These are phyloP conservation scores for Eucidaris tribuloides DNA, from an alignment of 35 echinoderm and acorn worm genomes.

Conservation along the genomic window DNA sequence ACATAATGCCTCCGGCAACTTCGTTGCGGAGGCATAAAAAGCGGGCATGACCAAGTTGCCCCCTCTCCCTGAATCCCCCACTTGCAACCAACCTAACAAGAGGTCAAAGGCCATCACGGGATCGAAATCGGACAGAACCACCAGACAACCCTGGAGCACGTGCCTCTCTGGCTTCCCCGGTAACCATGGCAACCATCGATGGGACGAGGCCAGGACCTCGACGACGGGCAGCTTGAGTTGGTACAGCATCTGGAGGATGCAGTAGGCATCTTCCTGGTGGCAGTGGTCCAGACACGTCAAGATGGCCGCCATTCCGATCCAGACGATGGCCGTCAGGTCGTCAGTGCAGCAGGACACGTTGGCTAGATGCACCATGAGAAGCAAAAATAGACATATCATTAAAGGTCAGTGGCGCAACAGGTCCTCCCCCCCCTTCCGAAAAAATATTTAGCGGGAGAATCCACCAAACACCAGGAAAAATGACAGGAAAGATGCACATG, in stretches of 20 bases:
- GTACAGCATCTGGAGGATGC: slow-evolving; percentile 3
- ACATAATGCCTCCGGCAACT: too few relatives aligned
- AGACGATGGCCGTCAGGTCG: neutral
- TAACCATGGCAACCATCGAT: neutral
- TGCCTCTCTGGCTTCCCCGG: neutral
- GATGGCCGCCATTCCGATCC: neutral
- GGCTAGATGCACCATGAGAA: too few relatives aligned
- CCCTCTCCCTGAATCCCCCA: too few relatives aligned
- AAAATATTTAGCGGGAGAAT: too few relatives aligned
- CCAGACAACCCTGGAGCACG: neutral
- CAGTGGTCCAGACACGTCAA: neutral
- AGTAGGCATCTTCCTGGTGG: neutral
- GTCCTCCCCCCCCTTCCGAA: too few relatives aligned
- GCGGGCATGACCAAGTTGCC: too few relatives aligned
- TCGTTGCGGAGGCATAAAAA: too few relatives aligned
- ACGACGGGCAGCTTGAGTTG: slow-evolving; percentile 2
- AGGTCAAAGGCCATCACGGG: neutral
- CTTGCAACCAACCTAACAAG: neutral
- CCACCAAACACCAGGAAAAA: too few relatives aligned
- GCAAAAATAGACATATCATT: too few relatives aligned
- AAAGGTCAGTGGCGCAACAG: too few relatives aligned
- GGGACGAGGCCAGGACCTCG: slow-evolving; percentile 8
- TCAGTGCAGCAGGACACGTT: too few relatives aligned
- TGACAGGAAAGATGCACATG: too few relatives aligned
- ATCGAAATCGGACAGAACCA: slow-evolving; percentile 3